Conservation (phyloP, 1,140 invertebrate species). For the Drosophila ironensis region DNA sequence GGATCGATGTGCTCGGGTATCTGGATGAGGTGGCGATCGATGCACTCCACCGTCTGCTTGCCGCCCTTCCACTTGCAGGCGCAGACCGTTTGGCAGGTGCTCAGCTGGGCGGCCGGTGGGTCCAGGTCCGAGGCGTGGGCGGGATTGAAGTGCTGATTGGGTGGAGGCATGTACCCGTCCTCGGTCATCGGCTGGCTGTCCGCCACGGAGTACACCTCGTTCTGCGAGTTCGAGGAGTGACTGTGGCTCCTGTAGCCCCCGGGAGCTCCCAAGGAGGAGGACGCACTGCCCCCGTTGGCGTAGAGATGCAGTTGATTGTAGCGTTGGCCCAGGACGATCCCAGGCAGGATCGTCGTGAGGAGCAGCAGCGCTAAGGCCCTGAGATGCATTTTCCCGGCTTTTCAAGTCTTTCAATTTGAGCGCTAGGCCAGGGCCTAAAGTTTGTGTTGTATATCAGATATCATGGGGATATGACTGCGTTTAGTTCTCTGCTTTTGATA, state of each 20-base stretch:
- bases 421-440: slow-evolving; percentile 23
- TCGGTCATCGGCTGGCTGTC: slow-evolving; percentile 77
- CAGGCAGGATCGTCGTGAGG: slow-evolving; percentile 24
- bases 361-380: slow-evolving; percentile 11
- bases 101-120: slow-evolving; percentile 56
- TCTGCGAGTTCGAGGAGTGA: slow-evolving; percentile 37
- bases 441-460: neutral
- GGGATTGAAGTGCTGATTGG: slow-evolving; percentile 22
- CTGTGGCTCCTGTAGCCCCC: slow-evolving; percentile 7
- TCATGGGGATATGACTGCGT: neutral
- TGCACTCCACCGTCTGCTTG: slow-evolving; percentile 94
- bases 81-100: slow-evolving; percentile 89
- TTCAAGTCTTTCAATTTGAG: slow-evolving; percentile 13
- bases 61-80: slow-evolving; percentile 96
- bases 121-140: slow-evolving; percentile 36
- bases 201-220: slow-evolving; percentile 71
- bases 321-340: slow-evolving; percentile 14
- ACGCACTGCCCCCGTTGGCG: slow-evolving; percentile 15
- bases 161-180: slow-evolving; percentile 52
- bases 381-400: slow-evolving; percentile 37
- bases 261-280: neutral
- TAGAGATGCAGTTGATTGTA: slow-evolving; percentile 46
- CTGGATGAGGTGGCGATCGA: slow-evolving; percentile 89
- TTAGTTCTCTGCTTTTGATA: neutral
- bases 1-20: slow-evolving; percentile 92